These are phyloP conservation scores for Tortricodes alternella DNA, from an alignment of 2,888 invertebrate species.

Conservation along the genomic window DNA sequence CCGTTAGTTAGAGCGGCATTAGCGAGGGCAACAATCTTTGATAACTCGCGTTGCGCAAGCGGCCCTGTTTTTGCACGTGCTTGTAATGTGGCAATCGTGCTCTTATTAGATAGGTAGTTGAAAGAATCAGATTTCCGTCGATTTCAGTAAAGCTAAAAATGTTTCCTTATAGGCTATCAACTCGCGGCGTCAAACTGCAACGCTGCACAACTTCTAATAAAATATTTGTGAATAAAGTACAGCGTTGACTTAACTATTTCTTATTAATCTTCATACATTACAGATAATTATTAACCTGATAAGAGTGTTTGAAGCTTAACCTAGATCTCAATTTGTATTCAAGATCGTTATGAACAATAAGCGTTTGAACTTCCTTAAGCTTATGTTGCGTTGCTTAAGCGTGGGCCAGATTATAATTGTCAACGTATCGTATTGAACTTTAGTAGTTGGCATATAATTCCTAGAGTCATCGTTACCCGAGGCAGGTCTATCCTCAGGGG, in stretches of 20 bases:
- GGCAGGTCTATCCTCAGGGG: conserved; percentile 66
- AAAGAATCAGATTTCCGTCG: no score
- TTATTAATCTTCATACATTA: no score
- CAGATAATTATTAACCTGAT: conserved; percentile 1
- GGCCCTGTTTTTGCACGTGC: conserved; percentile 73
- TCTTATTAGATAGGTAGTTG: background rate
- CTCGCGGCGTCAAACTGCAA: no score
- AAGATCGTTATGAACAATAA: no score
- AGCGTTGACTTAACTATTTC: no score
- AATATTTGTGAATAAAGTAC: no score
- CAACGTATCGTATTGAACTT: background rate
- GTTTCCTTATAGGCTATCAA: no score
- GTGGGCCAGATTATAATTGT: background rate
- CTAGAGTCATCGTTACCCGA: conserved; percentile 54
- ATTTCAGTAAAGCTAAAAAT: no score
- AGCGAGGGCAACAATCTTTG: conserved; percentile 71
- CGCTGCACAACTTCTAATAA: no score
- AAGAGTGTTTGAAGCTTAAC: background rate
- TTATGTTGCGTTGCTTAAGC: no score
- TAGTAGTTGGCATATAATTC: conserved; percentile 1
- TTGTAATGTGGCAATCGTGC: conserved; percentile 57
- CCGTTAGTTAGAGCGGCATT: conserved; percentile 68
- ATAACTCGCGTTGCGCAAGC: conserved; percentile 69
- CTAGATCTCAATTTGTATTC: no score
- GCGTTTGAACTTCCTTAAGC: no score